Base-by-base conservation (phyloP, 2,113 vertebrate species). In the Myotis brandtii region DNA sequence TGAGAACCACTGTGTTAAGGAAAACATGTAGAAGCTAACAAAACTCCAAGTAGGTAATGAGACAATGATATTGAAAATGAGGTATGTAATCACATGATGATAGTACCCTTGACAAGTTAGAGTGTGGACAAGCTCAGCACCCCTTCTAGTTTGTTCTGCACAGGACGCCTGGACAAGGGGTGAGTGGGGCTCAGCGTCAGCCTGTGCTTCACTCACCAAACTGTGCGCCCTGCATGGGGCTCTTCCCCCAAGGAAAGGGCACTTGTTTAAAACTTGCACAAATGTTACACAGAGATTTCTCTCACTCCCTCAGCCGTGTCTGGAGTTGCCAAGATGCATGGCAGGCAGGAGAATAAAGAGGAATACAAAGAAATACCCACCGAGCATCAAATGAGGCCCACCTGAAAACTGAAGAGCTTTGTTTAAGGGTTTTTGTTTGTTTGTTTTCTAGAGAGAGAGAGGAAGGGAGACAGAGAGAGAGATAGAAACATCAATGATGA, bases 51-150 rank as follows among this genome's bases (percentile, higher is more conserved):
- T 5, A 37, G 13, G 10, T 30, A 89, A 43, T 40, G 59, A 73
- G 62, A 89, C 76, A 82, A 81, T 52, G 6, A 83, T 81, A 54
- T 9, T 82, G 79, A 84, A 84, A 87, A 79, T 87, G 48, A 67
- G 43, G 13, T 23, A 37, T 20, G 50, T 40, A 32, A 17, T 72
- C 67, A 48, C 21, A 43, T 2, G 13, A 67, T 20, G 20, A 9
- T 8, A 64, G 32, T 12, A 6, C 5, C 59, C 40, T 46, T 43
- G 20, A 80, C 18, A 30, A 43, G 23, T 40, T 46, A 85, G 43
- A 69, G 69, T 21, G 20, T 9, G 1, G 79, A 76, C 14, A 23
- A 86, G n/a, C 27, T 40, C 32, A 25, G 40, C 30, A 70, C 3
- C 32, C 62, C 32, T 66, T 43, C 72, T 17, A 23, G 43, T 10